These are phyloP conservation scores for Zonotrichia albicollis DNA, from an alignment of 2,797 vertebrate genomes.

Conservation along the genomic window DNA sequence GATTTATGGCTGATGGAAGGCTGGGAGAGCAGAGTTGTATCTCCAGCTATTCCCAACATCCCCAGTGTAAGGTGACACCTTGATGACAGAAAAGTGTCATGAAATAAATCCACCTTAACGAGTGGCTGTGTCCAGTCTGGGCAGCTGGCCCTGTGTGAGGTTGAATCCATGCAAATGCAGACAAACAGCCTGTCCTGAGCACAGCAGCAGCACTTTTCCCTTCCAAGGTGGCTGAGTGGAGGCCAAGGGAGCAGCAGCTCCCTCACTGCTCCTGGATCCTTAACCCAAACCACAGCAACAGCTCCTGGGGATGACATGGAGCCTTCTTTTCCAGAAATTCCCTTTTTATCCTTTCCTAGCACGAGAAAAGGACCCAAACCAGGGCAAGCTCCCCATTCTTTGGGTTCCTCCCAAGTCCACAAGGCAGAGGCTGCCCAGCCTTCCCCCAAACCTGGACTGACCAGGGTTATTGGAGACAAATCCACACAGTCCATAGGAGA, in stretches of 20 bases:
- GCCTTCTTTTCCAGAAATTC: not conserved
- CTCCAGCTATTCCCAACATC: not conserved
- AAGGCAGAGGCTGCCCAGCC: not conserved
- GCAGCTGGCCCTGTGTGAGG: not conserved
- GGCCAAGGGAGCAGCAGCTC: not conserved
- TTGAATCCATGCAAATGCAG: not conserved
- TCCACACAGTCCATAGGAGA: not conserved
- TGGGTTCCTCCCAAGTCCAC: rapidly evolving
- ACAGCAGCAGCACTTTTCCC: not conserved
- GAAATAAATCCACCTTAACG: not conserved
- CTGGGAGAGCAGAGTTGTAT: not conserved
- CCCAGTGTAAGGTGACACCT: not conserved
- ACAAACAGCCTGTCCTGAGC: not conserved
- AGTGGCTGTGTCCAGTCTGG: not conserved
- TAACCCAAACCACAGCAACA: not conserved
- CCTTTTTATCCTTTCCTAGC: not conserved
- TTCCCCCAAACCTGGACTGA: not conserved
- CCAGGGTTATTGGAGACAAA: rapidly evolving
- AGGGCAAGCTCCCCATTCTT: not conserved
- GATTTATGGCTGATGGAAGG: not conserved
- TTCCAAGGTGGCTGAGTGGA: not conserved
- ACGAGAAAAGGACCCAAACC: not conserved
- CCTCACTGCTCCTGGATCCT: not conserved
- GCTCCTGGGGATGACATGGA: not conserved
- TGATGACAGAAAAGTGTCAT: not conserved